phyloP scores from a whole-genome alignment of 2,113 vertebrate species.

The Neomonachus schauinslandi region DNA sequence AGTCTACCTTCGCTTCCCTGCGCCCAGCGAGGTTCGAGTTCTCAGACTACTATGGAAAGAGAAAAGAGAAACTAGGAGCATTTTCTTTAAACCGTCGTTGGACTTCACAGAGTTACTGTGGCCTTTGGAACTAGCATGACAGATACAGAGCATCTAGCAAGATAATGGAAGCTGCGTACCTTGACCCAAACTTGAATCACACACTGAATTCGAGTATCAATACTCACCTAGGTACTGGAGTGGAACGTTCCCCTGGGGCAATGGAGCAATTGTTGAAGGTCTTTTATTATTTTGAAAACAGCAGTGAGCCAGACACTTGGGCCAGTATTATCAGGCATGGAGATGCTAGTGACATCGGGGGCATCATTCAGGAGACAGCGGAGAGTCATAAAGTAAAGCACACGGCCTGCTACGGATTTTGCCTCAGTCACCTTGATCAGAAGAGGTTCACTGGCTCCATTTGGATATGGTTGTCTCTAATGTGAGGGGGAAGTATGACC shows the following conservation, averaged over 20 bases:
- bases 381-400: constrained; percentile 97
- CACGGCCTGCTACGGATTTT: constrained; percentile 95
- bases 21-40: neutral
- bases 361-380: constrained; percentile 99
- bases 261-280: constrained; percentile 97
- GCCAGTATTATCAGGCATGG: constrained; percentile 97
- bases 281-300: constrained; percentile 96
- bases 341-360: constrained; percentile 96
- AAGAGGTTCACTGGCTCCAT: constrained; percentile 98
- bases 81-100: neutral
- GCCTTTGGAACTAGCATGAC: constrained; percentile 91
- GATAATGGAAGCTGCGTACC: constrained; percentile 97
- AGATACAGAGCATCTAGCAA: constrained; percentile 98
- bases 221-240: constrained; percentile 90
- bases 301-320: constrained; percentile 94
- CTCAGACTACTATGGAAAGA: neutral
- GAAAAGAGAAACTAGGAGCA: neutral
- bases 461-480: constrained; percentile 97
- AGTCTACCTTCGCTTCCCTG: neutral
- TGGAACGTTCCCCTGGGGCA: constrained; percentile 92
- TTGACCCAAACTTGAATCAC: constrained; percentile 97
- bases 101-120: neutral
- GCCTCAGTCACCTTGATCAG: constrained; percentile 94
- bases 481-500: constrained; percentile 97
- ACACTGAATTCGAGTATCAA: constrained; percentile 91